Evolutionary conservation across 2,888 invertebrate genomes (phyloP).

Genomic region (Lycaena phlaeas): DNA sequence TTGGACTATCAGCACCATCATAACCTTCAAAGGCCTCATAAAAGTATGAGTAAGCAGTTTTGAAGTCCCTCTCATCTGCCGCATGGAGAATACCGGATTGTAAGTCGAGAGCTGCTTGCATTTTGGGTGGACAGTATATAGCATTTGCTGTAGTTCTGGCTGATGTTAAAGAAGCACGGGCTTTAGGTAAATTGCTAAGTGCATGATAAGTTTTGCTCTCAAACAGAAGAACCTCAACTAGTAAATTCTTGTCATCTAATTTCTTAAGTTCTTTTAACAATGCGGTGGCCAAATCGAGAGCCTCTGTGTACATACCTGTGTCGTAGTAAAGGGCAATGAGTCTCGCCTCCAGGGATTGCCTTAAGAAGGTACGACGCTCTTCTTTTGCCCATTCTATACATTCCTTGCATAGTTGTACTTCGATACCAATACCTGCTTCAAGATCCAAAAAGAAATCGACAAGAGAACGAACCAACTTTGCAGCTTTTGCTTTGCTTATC

Average conservation of each 20-base stretch:
- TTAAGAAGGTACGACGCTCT: slow-evolving; percentile 95
- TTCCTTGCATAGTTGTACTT: slow-evolving; percentile 94
- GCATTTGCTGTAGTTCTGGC: slow-evolving; percentile 99
- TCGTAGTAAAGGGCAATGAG: slow-evolving; percentile 96
- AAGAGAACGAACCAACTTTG: slow-evolving; percentile 95
- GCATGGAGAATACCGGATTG: slow-evolving; percentile 99
- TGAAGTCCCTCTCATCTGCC: slow-evolving; percentile 99
- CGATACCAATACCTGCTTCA: slow-evolving; percentile 96
- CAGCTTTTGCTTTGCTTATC: slow-evolving; percentile 99
- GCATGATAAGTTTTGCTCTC: slow-evolving; percentile 99
- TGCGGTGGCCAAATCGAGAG: slow-evolving; percentile 86
- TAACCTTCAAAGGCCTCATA: slow-evolving; percentile 99
- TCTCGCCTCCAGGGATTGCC: slow-evolving; percentile 96
- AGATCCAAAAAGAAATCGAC: slow-evolving; percentile 98
- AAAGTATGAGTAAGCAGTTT: slow-evolving; percentile 99
- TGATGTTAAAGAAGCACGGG: slow-evolving; percentile 96
- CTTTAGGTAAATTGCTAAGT: slow-evolving; percentile 95
- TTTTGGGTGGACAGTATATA: slow-evolving; percentile 98
- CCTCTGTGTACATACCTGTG: slow-evolving; percentile 91
- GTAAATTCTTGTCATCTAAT: slow-evolving; percentile 97
- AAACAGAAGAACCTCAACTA: slow-evolving; percentile 97
- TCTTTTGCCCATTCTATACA: slow-evolving; percentile 99
- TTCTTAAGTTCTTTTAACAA: slow-evolving; percentile 97
- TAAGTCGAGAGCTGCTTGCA: slow-evolving; percentile 97
- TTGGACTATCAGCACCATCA: slow-evolving; percentile 93